Conservation (phyloP, 37 sponge, comb jelly and placozoan species). For the Axinella damicornis region DNA sequence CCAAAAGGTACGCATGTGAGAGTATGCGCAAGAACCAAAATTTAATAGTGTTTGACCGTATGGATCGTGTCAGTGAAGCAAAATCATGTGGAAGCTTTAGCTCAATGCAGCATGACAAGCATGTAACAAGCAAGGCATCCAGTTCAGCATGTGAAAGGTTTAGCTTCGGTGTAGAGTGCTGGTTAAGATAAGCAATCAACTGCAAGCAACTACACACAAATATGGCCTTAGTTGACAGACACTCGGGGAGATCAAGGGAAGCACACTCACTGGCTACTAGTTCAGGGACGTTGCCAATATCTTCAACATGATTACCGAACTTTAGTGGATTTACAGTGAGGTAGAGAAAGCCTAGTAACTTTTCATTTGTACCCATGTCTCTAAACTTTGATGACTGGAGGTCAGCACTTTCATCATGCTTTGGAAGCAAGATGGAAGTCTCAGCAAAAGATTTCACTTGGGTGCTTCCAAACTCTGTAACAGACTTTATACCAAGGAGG, state of each 20-base stretch:
- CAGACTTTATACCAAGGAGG: conserved; percentile 10
- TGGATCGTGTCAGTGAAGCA: neutral
- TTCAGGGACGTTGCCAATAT: too few relatives aligned
- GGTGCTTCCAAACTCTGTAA: conserved; percentile 34
- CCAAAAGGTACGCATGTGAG: neutral
- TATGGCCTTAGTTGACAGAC: neutral
- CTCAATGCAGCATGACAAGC: neutral
- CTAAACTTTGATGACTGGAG: neutral
- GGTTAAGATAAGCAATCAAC: neutral
- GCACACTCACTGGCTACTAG: too few relatives aligned
- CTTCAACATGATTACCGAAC: too few relatives aligned
- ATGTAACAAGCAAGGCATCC: conserved; percentile 4
- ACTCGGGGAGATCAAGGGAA: neutral
- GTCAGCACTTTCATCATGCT: too few relatives aligned
- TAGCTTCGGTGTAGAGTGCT: neutral
- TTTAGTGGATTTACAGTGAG: neutral
- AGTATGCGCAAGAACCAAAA: neutral
- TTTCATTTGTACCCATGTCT: neutral
- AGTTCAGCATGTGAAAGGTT: neutral
- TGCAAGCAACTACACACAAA: neutral
- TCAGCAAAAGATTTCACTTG: neutral
- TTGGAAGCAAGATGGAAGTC: neutral
- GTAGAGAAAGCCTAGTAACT: neutral
- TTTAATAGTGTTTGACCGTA: neutral
- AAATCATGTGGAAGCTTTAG: neutral